Evolutionary conservation across 2,797 vertebrate genomes (phyloP).

Genomic region (Myripristis murdjan): DNA sequence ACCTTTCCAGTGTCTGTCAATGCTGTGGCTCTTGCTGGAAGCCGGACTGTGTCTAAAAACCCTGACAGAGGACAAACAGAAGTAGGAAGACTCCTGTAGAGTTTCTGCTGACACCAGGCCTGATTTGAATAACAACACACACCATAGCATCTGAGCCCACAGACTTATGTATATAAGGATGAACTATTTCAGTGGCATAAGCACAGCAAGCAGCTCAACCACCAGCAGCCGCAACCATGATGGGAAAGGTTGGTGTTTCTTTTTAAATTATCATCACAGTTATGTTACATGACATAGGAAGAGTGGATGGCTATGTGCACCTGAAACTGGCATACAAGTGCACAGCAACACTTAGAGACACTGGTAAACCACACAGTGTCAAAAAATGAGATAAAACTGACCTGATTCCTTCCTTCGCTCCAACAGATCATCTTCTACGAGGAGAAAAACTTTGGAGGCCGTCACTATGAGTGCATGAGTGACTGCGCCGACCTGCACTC

Average conservation of each 20-base stretch:
- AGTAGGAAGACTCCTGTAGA: constrained; percentile 67
- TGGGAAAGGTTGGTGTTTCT: constrained; percentile 79
- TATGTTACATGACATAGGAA: too few relatives aligned
- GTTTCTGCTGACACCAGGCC: constrained; percentile 79
- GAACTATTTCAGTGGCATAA: constrained; percentile 9
- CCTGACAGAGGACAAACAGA: constrained; percentile 51
- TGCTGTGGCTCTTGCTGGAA: constrained; percentile 74
- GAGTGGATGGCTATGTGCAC: too few relatives aligned
- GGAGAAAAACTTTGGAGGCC: constrained; percentile 52
- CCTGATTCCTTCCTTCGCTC: background rate
- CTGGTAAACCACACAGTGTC: too few relatives aligned
- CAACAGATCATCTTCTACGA: constrained; percentile 66
- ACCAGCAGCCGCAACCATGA: constrained; percentile 51
- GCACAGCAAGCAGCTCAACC: constrained; percentile 35
- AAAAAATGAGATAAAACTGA: constrained; percentile 12
- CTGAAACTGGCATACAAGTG: background rate
- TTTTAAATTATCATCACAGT: too few relatives aligned
- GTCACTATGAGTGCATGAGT: constrained; percentile 52
- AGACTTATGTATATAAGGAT: constrained; percentile 69
- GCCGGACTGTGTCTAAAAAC: constrained; percentile 39
- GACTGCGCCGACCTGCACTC: constrained; percentile 58
- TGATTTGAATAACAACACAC: constrained; percentile 79
- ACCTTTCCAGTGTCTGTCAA: constrained; percentile 61
- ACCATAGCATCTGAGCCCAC: constrained; percentile 28
- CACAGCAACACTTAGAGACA: background rate